Evolutionary conservation across 2,888 invertebrate species (phyloP).

Genomic region (Ochlodes sylvanus): DNA sequence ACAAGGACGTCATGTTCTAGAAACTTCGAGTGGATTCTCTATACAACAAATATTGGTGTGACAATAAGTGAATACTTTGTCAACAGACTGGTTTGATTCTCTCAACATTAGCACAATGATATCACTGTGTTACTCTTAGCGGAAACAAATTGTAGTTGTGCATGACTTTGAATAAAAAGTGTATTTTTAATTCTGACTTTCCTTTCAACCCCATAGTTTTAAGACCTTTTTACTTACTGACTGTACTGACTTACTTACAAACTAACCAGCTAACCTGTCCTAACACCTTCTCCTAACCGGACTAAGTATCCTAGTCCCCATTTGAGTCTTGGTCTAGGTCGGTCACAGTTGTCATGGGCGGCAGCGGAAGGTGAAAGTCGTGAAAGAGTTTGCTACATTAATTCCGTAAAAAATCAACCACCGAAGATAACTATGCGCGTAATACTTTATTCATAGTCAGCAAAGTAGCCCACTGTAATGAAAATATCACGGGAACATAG

Average conservation of each 20-base stretch:
- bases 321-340: no score
- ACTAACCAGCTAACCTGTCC: no score
- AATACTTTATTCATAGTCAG: constrained; percentile 4
- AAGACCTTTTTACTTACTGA: background rate
- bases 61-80: background rate
- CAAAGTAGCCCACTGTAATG: constrained; percentile 47
- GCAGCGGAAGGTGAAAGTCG: no score
- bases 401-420: no score
- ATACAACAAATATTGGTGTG: constrained; percentile 8
- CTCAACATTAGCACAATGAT: constrained; percentile 65
- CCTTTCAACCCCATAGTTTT: constrained; percentile 44
- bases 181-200: constrained; percentile 71
- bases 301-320: no score
- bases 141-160: constrained; percentile 76
- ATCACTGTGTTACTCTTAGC: constrained; percentile 74
- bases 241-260: no score
- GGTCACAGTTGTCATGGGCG: no score
- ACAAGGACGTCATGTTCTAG: background rate
- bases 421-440: no score
- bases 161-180: constrained; percentile 80
- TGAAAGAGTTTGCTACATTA: no score
- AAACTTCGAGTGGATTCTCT: constrained; percentile 13
- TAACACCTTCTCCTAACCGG: no score
- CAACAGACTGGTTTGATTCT: constrained; percentile 60
- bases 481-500: constrained; percentile 64